Evolutionary conservation across 2,113 vertebrate species (phyloP), one percentile per base, ranked within the genome.

Genomic region (Montifringilla adamsi): DNA sequence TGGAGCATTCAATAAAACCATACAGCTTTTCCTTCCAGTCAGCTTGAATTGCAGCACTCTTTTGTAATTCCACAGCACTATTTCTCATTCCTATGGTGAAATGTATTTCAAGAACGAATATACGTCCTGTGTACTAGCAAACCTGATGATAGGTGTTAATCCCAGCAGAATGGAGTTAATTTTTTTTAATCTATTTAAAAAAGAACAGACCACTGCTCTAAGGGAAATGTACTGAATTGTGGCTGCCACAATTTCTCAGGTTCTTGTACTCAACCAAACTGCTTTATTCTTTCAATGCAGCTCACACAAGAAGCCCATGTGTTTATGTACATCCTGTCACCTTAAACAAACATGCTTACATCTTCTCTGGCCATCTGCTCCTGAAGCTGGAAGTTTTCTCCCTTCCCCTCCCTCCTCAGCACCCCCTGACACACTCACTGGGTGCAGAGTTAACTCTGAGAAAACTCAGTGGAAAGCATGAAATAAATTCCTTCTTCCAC

Each of bases 321-420:
- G 90, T 94, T 94, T 94, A 72, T 72, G 76, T 92, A 81, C 68
- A 31, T 64, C 64, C 69, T 81, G 49, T 88, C 94, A 93, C 83
- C 80, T 87, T 90, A 96, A 83, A 82, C 94, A 95, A 95, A 91
- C 88, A 92, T 60, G 52, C 86, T 93, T 84, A 56, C 76, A 64
- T 93, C 64, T 83, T 52, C 50, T 91, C 74, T 73, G 64, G 75
- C 72, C 69, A 84, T 87, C 91, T 96, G 87, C 67, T 93, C 31
- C 79, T 46, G 56, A 81, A 90, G 81, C 53, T 82, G 73, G 47
- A 55, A 74, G 46, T 82, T 52, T 90, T 75, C 53, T 79, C 39
- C 66, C 31, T 46, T 89, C n/a, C 46, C 55, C 39, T 92, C 31
- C 78, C 75, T 85, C 47, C 67, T 27, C 41, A 67, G 64, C 12